phyloP scores from a whole-genome alignment of 2,797 vertebrate genomes.

The Alfaro cultratus region DNA sequence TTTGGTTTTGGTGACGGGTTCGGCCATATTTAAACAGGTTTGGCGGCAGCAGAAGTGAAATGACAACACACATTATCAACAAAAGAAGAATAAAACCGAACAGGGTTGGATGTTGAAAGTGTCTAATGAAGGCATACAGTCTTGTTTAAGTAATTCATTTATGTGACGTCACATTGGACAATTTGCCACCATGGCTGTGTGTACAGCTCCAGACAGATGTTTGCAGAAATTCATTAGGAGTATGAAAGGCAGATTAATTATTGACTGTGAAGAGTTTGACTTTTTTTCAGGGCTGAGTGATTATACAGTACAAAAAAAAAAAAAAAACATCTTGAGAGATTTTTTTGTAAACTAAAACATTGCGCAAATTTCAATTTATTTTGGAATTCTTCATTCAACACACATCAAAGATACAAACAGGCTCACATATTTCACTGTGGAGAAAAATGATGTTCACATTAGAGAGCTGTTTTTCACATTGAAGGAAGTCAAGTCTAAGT shows the following conservation, averaged over 20 bases:
- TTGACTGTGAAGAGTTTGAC: neutral
- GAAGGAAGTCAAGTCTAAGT: no score
- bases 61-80: neutral
- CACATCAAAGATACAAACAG: neutral
- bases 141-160: neutral
- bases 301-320: neutral
- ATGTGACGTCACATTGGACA: neutral
- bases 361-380: neutral
- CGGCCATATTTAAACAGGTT: neutral
- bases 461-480: no score
- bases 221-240: neutral
- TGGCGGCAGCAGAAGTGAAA: neutral
- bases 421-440: neutral
- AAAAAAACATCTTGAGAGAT: neutral
- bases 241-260: neutral
- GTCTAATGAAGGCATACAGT: neutral
- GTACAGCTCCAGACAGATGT: neutral
- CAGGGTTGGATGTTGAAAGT: neutral
- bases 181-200: neutral
- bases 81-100: neutral
- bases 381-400: no score
- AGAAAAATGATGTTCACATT: no score
- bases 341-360: neutral
- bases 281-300: neutral
- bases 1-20: neutral